Evolutionary conservation across 1,140 invertebrate genomes (phyloP), one percentile per base, ranked within the genome.

Genomic region (Anagrus nilaparvatae): DNA sequence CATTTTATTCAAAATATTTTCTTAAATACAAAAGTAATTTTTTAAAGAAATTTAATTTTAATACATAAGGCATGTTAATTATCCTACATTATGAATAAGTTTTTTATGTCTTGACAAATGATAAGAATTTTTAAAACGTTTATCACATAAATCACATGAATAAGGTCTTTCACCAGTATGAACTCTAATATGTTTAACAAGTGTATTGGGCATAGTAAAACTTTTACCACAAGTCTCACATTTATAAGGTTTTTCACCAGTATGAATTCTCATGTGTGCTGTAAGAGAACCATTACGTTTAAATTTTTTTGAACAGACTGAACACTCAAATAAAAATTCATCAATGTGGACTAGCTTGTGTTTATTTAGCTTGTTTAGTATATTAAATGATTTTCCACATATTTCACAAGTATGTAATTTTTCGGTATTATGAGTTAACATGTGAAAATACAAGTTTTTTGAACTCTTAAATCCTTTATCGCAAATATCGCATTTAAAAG

Each of bases 131-230:
- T 41, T 35, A 14, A 48, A 47, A 16, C 40, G 30, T 10, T 85
- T 85, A 4, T 80, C 78, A 56, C 86, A 89, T 18, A 78, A 69
- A 4, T 74, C 63, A 62, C 87, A 90, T 29, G 82, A 73, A 59
- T 81, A 87, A 9, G 83, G 82, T 54, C 84, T 85, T 54, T 87
- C 82, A 2, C 84, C 84, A 0, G 84, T 85, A 50, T 88, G 84
- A n/a, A 76, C 77, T n/a, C 81, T 59, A 62, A 78, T 77, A 56
- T 94, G 90, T 39, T 82, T 40, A 1, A 43, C 45, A 1, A 47
- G 14, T 21, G 42, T 47, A 16, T 47, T 47, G 35, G 39, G 38
- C 24, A 43, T 40, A 14, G 52, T 72, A 14, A 48, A 47, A 16
- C 40, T 37, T 10, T 47, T 47, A 0, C 38, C 10, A 17, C 45